Base-by-base conservation (phyloP, 2,113 vertebrate genomes). In the Polypterus bichir region DNA sequence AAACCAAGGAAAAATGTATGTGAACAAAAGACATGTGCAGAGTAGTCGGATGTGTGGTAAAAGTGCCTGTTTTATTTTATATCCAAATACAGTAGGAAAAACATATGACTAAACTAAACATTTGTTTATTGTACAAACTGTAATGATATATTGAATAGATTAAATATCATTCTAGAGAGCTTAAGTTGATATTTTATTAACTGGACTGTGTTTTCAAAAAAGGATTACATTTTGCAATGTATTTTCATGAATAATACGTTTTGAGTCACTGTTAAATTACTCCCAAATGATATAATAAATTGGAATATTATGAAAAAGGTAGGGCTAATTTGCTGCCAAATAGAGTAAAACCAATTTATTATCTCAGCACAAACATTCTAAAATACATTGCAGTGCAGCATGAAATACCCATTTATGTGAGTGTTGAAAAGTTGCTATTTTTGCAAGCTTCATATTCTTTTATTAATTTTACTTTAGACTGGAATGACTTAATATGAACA, bases 271-370 rank as follows among this genome's bases (percentile, higher is more conserved):
- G 76, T 73, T 80, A 82, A 81, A 88, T 88, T 85, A 84, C 78
- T 62, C 69, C 67, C 81, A 86, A 86, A 85, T 85, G 80, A 86
- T 77, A 84, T 72, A 82, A 82, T 80, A 85, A 83, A 88, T 88
- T 84, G 83, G 78, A 85, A 85, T 86, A 86, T 85, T 83, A 86
- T 79, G 76, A 73, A 68, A 76, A 78, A 79, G 82, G 79, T 79
- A 74, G 76, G 77, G 74, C 77, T 83, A 85, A 86, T 84, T 84
- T 81, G 76, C 77, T 80, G 71, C 75, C 74, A 86, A 86, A 85
- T 73, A 76, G 79, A 65, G 77, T 81, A 81, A 85, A 86, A 85
- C 77, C 80, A 85, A 86, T 88, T 86, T 75, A 86, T 85, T 86
- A 85, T 64, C 60, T 75, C 64, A 71, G 60, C 60, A 68, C 69